A percentile compares a stretch with the other conserved stretches of the same genome.
phyloP scores from a whole-genome alignment of 2,113 vertebrate genomes.

The Phyllostomus discolor region DNA sequence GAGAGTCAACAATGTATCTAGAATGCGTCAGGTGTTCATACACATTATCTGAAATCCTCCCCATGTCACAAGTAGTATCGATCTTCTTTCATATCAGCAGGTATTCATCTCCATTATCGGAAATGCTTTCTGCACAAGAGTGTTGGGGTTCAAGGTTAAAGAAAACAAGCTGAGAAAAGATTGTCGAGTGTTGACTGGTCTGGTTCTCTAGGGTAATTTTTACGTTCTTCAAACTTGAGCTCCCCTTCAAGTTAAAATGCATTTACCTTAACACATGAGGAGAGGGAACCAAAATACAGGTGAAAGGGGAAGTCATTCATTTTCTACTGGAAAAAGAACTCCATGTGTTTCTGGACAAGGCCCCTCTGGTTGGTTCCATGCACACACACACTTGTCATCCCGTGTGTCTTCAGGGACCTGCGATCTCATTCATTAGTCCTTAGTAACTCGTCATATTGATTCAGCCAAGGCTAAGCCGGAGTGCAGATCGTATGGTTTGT shows the following conservation, averaged over 20 bases:
- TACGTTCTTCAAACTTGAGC: neutral
- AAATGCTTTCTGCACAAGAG: neutral
- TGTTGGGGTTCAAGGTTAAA: neutral
- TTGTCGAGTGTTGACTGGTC: neutral
- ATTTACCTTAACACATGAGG: neutral
- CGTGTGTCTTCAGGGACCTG: neutral
- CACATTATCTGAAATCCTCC: neutral
- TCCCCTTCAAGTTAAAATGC: neutral
- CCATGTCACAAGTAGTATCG: neutral
- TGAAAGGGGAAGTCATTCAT: neutral
- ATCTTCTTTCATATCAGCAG: neutral
- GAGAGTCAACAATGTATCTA: neutral
- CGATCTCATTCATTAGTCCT: neutral
- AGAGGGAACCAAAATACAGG: neutral
- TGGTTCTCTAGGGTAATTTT: neutral
- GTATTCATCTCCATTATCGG: neutral
- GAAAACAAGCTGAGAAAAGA: neutral
- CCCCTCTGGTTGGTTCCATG: neutral
- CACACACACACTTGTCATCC: accelerated
- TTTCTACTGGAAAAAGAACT: neutral
- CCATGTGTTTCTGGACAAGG: neutral
- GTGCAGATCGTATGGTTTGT: neutral
- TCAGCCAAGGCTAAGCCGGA: neutral
- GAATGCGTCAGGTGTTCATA: too few species aligned
- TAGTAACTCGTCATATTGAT: neutral